Evolutionary conservation across 2,797 vertebrate genomes (phyloP).

Genomic region (Mormyrops boulengeri): DNA sequence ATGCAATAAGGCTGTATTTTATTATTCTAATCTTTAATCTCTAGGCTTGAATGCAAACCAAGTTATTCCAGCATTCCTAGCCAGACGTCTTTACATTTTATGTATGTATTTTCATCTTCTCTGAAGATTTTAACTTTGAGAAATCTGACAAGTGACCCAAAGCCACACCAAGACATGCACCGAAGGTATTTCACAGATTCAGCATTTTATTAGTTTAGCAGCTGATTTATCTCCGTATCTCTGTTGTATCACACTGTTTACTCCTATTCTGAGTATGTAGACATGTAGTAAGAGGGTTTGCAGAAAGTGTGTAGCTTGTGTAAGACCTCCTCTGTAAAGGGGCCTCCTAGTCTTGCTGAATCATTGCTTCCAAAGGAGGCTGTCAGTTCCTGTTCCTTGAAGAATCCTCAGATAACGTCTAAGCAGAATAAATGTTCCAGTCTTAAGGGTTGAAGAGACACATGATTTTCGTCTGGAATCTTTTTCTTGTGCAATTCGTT

Average conservation of each 20-base stretch:
- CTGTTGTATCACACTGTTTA: background rate
- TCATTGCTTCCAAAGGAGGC: background rate
- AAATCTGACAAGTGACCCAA: background rate
- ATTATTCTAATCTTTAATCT: constrained; percentile 8
- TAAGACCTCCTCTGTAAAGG: background rate
- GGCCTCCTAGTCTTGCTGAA: background rate
- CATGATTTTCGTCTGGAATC: background rate
- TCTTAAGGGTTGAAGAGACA: background rate
- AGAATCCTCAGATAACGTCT: background rate
- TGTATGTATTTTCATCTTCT: background rate
- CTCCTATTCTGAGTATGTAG: background rate
- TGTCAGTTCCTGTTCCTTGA: background rate
- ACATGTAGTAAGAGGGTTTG: background rate
- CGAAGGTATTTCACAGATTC: background rate
- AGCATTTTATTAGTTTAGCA: background rate
- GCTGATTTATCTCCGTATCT: background rate
- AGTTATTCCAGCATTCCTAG: background rate
- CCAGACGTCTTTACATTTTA: background rate
- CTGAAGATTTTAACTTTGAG: background rate
- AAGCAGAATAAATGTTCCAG: background rate
- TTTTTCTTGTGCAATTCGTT: background rate
- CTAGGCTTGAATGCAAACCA: background rate
- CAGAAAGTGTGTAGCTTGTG: background rate
- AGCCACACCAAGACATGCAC: background rate
- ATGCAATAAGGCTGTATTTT: background rate